Evolutionary conservation across 2,113 vertebrate genomes (phyloP), one percentile per base, ranked within the genome.

Genomic region (Engystomops pustulosus): DNA sequence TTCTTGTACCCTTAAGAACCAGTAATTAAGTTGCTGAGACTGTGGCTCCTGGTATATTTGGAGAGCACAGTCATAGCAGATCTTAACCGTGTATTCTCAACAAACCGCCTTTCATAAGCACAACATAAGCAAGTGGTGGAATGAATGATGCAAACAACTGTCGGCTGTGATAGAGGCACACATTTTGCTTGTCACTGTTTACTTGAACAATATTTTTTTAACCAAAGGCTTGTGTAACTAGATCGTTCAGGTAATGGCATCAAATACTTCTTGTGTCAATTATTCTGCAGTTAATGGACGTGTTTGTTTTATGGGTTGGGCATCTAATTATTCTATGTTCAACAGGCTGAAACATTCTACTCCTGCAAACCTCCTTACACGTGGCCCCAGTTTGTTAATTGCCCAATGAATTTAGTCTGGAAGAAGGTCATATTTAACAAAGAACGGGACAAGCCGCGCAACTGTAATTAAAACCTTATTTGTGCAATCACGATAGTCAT

Each of bases 241-340:
- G 34, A 81, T 60, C 34, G 45, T 53, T 51, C 67, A 53, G 32
- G 53, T 25, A 62, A 72, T 45, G 44, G 68, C n/a, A 72, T 81
- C 79, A 53, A 45, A 70, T 81, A 9, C 27, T 81, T 30, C 51
- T 30, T 74, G 53, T 32, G 51, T 30, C 62, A 60, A 58, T 60
- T 47, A 74, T 49, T 81, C 67, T 71, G 11, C 44, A 30, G 55
- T 41, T 81, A 71, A 44, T 81, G 49, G 60, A 80, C 10, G 38
- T 83, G 70, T 83, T 83, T 65, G 53, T 77, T 51, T 77, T 77
- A 84, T 84, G 72, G 71, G 45, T n/a, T 55, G 44, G 60, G 58
- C 44, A 20, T 65, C 38, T 53, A 84, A 83, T 83, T 83, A 76
- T 34, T 83, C 58, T 30, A 67, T 76, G 81, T 62, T 76, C 23